These are phyloP conservation scores for Periophthalmus magnuspinnatus DNA, from an alignment of 2,797 vertebrate species.

Conservation along the genomic window DNA sequence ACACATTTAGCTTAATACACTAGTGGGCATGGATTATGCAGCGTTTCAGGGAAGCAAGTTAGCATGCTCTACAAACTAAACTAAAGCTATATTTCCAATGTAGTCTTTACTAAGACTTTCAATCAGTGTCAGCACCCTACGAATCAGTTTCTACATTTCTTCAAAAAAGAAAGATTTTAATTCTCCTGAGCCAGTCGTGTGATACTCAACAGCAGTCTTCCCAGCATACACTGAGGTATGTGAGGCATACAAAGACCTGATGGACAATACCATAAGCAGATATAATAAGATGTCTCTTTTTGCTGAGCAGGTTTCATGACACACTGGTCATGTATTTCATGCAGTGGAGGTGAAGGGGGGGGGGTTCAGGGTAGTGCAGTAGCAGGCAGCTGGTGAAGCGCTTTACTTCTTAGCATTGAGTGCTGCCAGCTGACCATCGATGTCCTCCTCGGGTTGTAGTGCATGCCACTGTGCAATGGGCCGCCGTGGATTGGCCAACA, in stretches of 20 bases:
- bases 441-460: conserved; percentile 94
- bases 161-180: conserved; percentile 58
- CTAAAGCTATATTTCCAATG: conserved; percentile 61
- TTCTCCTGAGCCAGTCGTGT: conserved; percentile 44
- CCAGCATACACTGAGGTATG: conserved; percentile 54
- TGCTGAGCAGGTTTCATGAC: conserved; percentile 67
- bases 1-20: conserved; percentile 65
- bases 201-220: conserved; percentile 43
- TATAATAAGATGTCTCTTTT: conserved; percentile 67
- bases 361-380: conserved; percentile 65
- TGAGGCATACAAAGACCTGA: conserved; percentile 53
- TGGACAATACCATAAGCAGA: conserved; percentile 50
- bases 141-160: conserved; percentile 57
- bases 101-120: conserved; percentile 43
- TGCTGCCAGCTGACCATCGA: conserved; percentile 83
- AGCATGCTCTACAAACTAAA: conserved; percentile 72
- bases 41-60: conserved; percentile 54
- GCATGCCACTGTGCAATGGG: conserved; percentile 98
- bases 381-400: conserved; percentile 53
- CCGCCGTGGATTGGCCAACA: conserved; percentile 94
- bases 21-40: conserved; percentile 54
- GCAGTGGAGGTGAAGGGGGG: conserved; percentile 65
- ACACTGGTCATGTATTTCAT: conserved; percentile 70
- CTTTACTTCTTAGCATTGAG: conserved; percentile 91
- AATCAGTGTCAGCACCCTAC: conserved; percentile 59